Evolutionary conservation across 2,113 vertebrate genomes (phyloP).

Genomic region (Neotragus moschatus): DNA sequence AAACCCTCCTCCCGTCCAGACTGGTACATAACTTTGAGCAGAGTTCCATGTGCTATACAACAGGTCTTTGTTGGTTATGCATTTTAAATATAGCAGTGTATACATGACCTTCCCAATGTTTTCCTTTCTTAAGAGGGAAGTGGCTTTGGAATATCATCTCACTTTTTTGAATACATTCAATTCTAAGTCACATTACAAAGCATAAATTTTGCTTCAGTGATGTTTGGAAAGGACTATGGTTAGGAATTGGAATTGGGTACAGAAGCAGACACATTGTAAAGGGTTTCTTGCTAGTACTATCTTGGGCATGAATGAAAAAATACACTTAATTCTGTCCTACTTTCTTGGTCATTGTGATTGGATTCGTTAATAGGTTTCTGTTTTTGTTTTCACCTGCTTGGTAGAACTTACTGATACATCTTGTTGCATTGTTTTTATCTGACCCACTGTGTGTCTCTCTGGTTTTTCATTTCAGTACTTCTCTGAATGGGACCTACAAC

Average conservation of each 20-base stretch:
- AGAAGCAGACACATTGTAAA: not conserved
- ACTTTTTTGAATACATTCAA: not conserved
- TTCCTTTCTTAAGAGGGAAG: constrained; percentile 8
- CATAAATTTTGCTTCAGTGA: not conserved
- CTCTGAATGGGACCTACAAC: constrained; percentile 24
- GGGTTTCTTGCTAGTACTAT: not conserved
- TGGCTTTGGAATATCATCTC: not conserved
- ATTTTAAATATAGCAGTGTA: not conserved
- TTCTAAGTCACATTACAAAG: not conserved
- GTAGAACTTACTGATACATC: not conserved
- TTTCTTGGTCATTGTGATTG: not conserved
- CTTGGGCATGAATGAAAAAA: not conserved
- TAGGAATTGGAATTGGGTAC: not conserved
- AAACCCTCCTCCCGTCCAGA: not conserved
- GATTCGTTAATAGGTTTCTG: not conserved
- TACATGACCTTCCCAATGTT: not conserved
- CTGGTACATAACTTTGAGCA: not conserved
- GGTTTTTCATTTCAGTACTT: constrained; percentile 64
- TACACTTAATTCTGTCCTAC: not conserved
- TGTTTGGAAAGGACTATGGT: not conserved
- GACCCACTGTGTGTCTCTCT: not conserved
- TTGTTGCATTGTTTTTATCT: constrained; percentile 14
- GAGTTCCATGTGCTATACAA: not conserved
- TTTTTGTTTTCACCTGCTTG: not conserved
- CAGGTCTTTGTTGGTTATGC: not conserved